phyloP scores from a whole-genome alignment of 2,797 vertebrate species.

The Zalophus californianus region DNA sequence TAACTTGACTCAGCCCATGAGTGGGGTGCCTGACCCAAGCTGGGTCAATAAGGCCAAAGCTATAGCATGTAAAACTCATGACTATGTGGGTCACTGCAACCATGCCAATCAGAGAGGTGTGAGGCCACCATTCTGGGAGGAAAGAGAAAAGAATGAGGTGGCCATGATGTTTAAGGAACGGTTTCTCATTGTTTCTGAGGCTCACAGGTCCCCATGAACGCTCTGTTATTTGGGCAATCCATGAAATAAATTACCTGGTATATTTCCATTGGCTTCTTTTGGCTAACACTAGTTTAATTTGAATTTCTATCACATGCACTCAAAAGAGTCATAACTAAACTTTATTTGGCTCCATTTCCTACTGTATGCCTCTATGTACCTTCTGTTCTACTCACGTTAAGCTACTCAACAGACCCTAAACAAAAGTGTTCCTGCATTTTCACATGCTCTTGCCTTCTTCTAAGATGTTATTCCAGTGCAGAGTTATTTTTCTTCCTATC shows the following conservation, averaged over 20 bases:
- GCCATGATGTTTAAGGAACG: background rate
- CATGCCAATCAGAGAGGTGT: background rate
- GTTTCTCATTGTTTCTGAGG: background rate
- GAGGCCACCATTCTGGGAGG: background rate
- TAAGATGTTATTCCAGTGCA: background rate
- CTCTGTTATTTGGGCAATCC: background rate
- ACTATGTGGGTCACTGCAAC: background rate
- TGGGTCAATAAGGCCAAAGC: background rate
- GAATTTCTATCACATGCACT: background rate
- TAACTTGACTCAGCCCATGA: background rate
- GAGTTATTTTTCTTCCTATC: conserved; percentile 22
- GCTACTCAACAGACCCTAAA: background rate
- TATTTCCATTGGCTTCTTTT: background rate
- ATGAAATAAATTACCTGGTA: background rate
- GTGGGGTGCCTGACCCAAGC: background rate
- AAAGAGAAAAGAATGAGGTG: background rate
- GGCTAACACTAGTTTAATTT: background rate
- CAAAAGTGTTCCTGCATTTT: background rate
- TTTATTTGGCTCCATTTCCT: background rate
- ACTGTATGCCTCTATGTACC: background rate
- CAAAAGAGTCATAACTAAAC: background rate
- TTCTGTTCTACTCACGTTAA: conserved; percentile 20
- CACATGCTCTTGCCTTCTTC: background rate
- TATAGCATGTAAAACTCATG: background rate
- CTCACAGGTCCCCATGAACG: background rate